Evolutionary conservation across 2,797 vertebrate genomes (phyloP).

Genomic region (Labroides dimidiatus): DNA sequence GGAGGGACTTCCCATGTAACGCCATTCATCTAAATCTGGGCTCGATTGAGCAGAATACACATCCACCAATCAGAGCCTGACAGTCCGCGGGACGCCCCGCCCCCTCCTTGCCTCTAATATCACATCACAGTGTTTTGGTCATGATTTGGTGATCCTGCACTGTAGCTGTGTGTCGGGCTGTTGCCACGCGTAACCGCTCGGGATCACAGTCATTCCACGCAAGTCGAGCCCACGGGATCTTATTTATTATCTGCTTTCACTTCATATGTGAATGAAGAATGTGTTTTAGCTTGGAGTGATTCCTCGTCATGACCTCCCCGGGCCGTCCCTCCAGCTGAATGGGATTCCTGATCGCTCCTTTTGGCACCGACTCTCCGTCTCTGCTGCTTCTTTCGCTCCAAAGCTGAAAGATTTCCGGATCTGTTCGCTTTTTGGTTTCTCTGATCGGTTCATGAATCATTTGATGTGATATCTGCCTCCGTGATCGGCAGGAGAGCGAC

Average conservation of each 20-base stretch:
- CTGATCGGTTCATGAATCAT: conserved; percentile 46
- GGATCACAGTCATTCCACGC: no score
- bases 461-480: conserved; percentile 32
- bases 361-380: conserved; percentile 46
- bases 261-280: not conserved
- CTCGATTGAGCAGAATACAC: conserved; percentile 18
- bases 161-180: not conserved
- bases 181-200: not conserved
- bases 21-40: conserved; percentile 50
- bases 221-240: accelerated
- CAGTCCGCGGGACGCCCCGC: not conserved
- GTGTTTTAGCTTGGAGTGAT: conserved; percentile 46
- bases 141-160: conserved; percentile 41
- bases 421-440: conserved; percentile 6
- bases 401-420: conserved; percentile 12
- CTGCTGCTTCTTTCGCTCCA: conserved; percentile 8
- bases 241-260: accelerated
- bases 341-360: conserved; percentile 60
- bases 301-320: conserved; percentile 74
- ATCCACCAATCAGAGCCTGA: conserved; percentile 57
- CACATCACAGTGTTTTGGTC: conserved; percentile 72
- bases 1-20: conserved; percentile 23
- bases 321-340: conserved; percentile 72
- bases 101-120: conserved; percentile 13
- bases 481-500: conserved; percentile 50